Evolutionary conservation across 2,113 vertebrate genomes (phyloP).

Genomic region (Trematomus loennbergii): DNA sequence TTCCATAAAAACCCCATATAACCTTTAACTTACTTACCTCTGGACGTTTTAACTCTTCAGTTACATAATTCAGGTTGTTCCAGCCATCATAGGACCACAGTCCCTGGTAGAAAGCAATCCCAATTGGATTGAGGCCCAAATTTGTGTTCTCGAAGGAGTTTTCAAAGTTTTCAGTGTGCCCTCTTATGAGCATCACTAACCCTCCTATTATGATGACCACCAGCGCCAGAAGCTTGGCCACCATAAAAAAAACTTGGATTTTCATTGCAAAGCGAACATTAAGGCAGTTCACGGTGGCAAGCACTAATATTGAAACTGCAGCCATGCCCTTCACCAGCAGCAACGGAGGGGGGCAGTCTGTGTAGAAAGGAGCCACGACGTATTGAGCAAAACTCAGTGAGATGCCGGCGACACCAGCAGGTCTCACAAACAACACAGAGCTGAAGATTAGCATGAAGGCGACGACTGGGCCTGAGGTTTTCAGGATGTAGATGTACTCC

Average conservation of each 20-base stretch:
- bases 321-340: constrained; percentile 80
- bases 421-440: constrained; percentile 86
- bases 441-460: constrained; percentile 88
- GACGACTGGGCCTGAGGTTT: constrained; percentile 86
- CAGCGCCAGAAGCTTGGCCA: constrained; percentile 85
- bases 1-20: not conserved
- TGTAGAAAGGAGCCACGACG: constrained; percentile 84
- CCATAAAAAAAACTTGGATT: constrained; percentile 86
- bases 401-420: constrained; percentile 83
- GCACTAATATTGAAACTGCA: constrained; percentile 82
- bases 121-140: constrained; percentile 76
- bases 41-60: constrained; percentile 88
- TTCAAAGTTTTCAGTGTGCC: constrained; percentile 80
- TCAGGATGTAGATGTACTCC: constrained; percentile 90
- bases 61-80: constrained; percentile 89
- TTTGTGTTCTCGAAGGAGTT: constrained; percentile 85
- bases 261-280: constrained; percentile 83
- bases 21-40: constrained; percentile 76
- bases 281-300: constrained; percentile 85
- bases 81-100: constrained; percentile 92
- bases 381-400: constrained; percentile 89
- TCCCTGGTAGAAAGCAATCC: constrained; percentile 90
- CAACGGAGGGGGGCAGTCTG: constrained; percentile 81
- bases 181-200: constrained; percentile 79
- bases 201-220: constrained; percentile 81